Base-by-base conservation (phyloP, 1,140 invertebrate genomes). In the Drosophila orosa region DNA sequence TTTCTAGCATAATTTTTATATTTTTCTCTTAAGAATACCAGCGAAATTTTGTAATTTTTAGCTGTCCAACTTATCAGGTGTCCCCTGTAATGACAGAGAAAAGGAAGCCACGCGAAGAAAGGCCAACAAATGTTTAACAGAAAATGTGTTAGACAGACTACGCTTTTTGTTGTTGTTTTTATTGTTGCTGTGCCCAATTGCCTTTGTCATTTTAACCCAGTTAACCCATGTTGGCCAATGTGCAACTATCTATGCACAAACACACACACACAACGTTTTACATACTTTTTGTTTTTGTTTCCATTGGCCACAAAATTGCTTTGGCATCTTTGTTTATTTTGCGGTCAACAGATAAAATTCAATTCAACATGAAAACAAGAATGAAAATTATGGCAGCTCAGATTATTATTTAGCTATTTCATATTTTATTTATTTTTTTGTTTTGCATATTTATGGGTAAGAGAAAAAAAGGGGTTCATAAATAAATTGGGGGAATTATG, bases 161-260 rank as follows among this genome's bases (percentile, higher is more conserved):
- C 40, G 61, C 58, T 60, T 48, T 48, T 48, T 35, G 31, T 42
- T 80, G 63, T 57, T 66, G 61, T 57, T 65, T 77, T 58, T 47
- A 15, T 44, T 56, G 54, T 44, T 48, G 77, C 25, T 79, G 75
- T 79, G 42, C 80, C 59, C 81, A 56, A 58, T 84, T 68, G 50
- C 57, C 71, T 50, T 76, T 87, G 83, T 87, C 83, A 80, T 84
- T 86, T 89, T 86, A 87, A 83, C 83, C 83, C 71, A 87, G 73
- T 86, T 86, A 78, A 83, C 74, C 74, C 67, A 78, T 81, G 74
- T 50, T 66, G 42, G 81, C 67, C 78, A 29, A 56, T 71, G n/a
- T 67, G 54, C 47, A 55, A 48, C 24, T 59, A 37, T 56, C 55
- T 75, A 39, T 73, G 35, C 61, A 45, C 25, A 55, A 29, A 47